A percentile compares a stretch with the other conserved stretches of the same genome.
These are phyloP conservation scores for Lycopodina hypogea DNA, from an alignment of 37 sponge, comb jelly and placozoan species.

Conservation along the genomic window DNA sequence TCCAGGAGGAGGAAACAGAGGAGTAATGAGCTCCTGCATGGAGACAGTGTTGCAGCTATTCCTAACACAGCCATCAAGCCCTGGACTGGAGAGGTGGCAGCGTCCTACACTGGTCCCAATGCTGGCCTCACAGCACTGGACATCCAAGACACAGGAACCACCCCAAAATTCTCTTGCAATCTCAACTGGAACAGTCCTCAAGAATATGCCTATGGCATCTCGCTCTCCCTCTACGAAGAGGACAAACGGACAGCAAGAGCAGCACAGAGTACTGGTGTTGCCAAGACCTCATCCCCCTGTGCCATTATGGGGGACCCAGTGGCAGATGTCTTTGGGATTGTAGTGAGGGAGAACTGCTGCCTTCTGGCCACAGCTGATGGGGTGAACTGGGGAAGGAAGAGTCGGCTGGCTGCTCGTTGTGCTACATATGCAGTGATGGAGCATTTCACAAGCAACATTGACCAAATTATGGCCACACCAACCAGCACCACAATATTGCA, in stretches of 20 bases:
- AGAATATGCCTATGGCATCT: slow-evolving; percentile 78
- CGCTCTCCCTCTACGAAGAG: slow-evolving; percentile 86
- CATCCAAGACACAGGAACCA: neutral
- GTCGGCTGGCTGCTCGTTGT: slow-evolving; percentile 83
- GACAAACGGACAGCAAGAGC: slow-evolving; percentile 13
- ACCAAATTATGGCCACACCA: neutral
- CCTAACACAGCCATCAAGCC: slow-evolving; percentile 21
- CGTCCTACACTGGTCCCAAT: slow-evolving; percentile 77
- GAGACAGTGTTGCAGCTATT: slow-evolving; percentile 12
- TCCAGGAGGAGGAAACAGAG: slow-evolving; percentile 19
- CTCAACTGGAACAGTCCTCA: slow-evolving; percentile 58
- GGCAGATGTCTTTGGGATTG: slow-evolving; percentile 89
- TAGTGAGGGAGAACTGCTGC: slow-evolving; percentile 50
- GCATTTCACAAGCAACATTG: slow-evolving; percentile 22
- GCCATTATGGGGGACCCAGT: slow-evolving; percentile 70
- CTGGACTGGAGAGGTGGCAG: slow-evolving; percentile 26
- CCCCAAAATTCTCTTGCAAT: slow-evolving; percentile 38
- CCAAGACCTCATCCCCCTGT: neutral
- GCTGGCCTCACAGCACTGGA: slow-evolving; percentile 61
- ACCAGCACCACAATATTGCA: slow-evolving; percentile 28
- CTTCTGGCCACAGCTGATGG: slow-evolving; percentile 88
- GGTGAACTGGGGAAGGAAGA: slow-evolving; percentile 82
- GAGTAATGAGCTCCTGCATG: slow-evolving; percentile 9
- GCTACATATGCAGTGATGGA: slow-evolving; percentile 74
- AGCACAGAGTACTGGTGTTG: neutral